phyloP scores from a whole-genome alignment of 2,113 vertebrate species.

The Sebastes fasciatus region DNA sequence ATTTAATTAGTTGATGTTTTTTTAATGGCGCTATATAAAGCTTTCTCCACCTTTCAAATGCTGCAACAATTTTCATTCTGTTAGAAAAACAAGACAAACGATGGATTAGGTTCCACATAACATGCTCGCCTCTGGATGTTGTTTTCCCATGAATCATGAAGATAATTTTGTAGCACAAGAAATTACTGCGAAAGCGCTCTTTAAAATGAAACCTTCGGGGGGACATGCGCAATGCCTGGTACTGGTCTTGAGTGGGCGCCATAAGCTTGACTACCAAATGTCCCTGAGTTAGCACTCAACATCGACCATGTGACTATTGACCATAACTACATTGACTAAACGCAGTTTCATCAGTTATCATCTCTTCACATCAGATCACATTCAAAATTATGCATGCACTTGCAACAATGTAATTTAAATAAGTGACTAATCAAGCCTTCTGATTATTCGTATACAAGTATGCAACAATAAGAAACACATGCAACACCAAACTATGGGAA shows the following conservation, averaged over 20 bases:
- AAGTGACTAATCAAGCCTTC: not conserved
- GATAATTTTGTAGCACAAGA: not conserved
- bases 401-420: not conserved
- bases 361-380: not conserved
- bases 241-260: conserved; percentile 19
- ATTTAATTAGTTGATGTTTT: not conserved
- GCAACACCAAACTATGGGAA: not conserved
- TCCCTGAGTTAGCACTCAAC: not conserved
- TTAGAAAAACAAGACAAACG: not conserved
- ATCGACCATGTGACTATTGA: not conserved
- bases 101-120: not conserved
- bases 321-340: not conserved
- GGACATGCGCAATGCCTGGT: not conserved
- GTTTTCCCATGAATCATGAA: not conserved
- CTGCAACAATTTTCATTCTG: not conserved
- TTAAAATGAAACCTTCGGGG: not conserved
- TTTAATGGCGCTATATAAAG: not conserved
- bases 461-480: not conserved
- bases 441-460: not conserved
- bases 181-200: not conserved
- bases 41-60: not conserved
- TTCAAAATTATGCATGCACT: not conserved
- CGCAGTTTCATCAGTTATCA: not conserved
- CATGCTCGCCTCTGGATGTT: not conserved
- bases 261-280: not conserved